Conservation (phyloP, 2,113 vertebrate species). For the Chinchilla lanigera region DNA sequence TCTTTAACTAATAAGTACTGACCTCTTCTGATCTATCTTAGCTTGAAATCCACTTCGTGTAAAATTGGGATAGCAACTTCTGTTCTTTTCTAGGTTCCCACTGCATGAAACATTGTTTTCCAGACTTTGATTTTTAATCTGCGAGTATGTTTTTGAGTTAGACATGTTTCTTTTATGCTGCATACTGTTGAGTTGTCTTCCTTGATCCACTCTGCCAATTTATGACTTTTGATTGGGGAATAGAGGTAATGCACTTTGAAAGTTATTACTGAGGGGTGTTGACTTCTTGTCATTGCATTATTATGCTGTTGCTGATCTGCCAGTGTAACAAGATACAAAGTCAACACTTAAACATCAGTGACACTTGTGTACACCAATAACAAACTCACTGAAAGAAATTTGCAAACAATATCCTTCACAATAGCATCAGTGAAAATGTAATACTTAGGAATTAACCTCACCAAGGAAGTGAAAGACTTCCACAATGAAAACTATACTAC, state of each 20-base stretch:
- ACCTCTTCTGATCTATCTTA: neutral
- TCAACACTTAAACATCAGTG: neutral
- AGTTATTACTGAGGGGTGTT: neutral
- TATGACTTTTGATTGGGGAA: neutral
- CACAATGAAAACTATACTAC: neutral
- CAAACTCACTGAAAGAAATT: neutral
- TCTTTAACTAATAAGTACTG: neutral
- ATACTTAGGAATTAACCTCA: neutral
- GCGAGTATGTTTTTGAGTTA: neutral
- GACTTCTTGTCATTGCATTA: neutral
- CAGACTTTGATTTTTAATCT: neutral
- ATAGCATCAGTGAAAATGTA: neutral
- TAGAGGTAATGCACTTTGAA: neutral
- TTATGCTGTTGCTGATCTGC: neutral
- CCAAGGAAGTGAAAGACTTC: neutral
- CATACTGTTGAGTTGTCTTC: neutral
- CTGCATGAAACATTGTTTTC: neutral
- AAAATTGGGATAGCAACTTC: neutral
- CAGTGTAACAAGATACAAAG: neutral
- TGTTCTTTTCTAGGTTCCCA: neutral
- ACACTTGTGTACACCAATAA: neutral
- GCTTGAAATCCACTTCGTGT: neutral
- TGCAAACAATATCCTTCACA: neutral
- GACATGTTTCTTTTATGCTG: neutral
- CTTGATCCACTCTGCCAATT: neutral